Conservation (phyloP, 2,888 invertebrate species). For the Monochamus alternatus region DNA sequence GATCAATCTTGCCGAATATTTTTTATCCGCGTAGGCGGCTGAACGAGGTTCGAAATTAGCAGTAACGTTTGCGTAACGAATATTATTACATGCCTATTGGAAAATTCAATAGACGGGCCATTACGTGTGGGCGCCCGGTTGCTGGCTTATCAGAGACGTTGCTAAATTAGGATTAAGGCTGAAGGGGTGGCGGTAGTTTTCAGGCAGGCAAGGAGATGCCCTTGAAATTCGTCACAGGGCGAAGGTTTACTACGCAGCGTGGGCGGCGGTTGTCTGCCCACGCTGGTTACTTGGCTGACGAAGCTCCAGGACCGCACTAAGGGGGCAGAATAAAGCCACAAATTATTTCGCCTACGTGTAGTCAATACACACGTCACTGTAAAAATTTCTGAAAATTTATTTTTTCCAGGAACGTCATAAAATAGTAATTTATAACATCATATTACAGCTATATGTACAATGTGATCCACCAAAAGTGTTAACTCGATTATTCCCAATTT, state of each 20-base stretch:
- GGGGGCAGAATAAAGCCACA: not conserved
- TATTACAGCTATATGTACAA: too few relatives aligned
- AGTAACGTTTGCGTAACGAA: slow-evolving; percentile 9
- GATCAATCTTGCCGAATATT: not conserved
- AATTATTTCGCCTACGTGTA: too few relatives aligned
- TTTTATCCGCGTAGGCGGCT: not conserved
- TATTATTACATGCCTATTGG: slow-evolving; percentile 22
- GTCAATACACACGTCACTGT: too few relatives aligned
- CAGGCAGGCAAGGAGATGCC: slow-evolving; percentile 13
- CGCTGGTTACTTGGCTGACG: slow-evolving; percentile 20
- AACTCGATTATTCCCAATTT: too few relatives aligned
- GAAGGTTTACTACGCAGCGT: slow-evolving; percentile 38
- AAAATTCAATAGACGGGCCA: slow-evolving; percentile 29
- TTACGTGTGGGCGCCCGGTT: slow-evolving; percentile 24
- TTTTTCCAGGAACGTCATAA: too few relatives aligned
- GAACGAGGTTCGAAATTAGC: not conserved
- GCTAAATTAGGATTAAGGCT: slow-evolving; percentile 33
- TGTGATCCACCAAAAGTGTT: too few relatives aligned
- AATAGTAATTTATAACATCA: too few relatives aligned
- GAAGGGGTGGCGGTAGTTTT: slow-evolving; percentile 14
- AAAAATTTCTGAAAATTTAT: too few relatives aligned
- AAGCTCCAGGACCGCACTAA: slow-evolving; percentile 24
- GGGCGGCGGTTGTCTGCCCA: slow-evolving; percentile 36
- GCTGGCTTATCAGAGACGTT: slow-evolving; percentile 32
- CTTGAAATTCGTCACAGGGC: slow-evolving; percentile 38